These are phyloP conservation scores for Corvus moneduloides DNA, from an alignment of 2,113 vertebrate genomes.

Conservation along the genomic window DNA sequence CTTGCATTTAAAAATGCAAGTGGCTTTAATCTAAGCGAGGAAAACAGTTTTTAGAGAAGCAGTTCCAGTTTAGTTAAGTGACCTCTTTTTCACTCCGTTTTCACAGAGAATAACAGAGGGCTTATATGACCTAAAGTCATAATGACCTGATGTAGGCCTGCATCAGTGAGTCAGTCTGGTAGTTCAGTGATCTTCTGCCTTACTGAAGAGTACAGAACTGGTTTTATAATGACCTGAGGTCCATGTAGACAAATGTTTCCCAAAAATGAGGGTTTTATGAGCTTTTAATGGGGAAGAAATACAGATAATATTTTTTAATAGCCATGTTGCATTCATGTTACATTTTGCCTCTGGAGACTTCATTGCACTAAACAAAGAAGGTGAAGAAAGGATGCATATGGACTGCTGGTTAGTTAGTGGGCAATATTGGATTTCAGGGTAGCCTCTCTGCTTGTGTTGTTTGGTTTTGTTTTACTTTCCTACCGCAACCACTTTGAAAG, in stretches of 20 bases:
- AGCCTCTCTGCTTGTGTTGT: background rate
- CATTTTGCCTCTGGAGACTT: background rate
- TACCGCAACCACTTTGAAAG: background rate
- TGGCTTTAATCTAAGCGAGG: background rate
- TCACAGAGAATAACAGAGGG: background rate
- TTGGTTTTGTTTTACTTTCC: background rate
- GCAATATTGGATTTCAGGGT: background rate
- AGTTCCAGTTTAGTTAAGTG: background rate
- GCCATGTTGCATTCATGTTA: background rate
- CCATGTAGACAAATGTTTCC: background rate
- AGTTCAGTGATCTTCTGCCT: background rate
- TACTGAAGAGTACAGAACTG: background rate
- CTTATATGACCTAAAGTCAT: background rate
- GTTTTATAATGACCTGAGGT: background rate
- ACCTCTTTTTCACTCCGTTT: background rate
- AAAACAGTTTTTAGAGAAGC: background rate
- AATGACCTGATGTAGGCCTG: background rate
- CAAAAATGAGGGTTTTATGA: background rate
- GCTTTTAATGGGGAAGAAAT: background rate
- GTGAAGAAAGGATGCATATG: background rate
- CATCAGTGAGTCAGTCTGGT: background rate
- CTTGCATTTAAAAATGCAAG: background rate
- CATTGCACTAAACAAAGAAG: background rate
- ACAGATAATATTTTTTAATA: background rate
- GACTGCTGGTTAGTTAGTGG: background rate